Base-by-base conservation (phyloP, 2,888 invertebrate species). In the Liposcelis brunnea region DNA sequence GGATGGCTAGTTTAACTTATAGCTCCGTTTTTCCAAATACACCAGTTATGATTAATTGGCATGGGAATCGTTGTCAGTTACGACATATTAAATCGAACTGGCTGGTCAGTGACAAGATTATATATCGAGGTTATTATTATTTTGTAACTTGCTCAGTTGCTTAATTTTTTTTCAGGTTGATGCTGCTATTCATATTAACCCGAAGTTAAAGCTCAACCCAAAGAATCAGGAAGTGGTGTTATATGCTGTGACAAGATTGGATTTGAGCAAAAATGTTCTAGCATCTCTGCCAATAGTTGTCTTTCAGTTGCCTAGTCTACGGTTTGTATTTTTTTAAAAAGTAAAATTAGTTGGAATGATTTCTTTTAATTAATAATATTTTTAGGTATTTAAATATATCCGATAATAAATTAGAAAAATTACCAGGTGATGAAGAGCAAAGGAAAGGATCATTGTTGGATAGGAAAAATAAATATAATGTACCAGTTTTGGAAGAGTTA, bases 31-130 rank as follows among this genome's bases (percentile, higher is more conserved):
- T 84, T 58, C 87, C 93, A 1, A 77, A 80, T 52, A 77, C 77
- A 8, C 77, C 91, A 0, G 85, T 87, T 1, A 82, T 84, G 73
- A 73, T 95, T 43, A 87, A 90, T 62, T 97, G 95, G 95, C 84
- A 93, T 53, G 79, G 83, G 55, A 78, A 83, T 53, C 74, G 72
- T 53, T 77, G 76, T 53, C 71, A 72, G 49, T 61, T 87, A 47
- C 72, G 74, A n/a, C 72, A 75, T 53, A 71, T 90, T 10, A 60
- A 66, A 21, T 62, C 66, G 34, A 65, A 66, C 40, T 75, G 74
- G 71, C 58, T 80, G 68, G 61, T 70, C 46, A 53, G 56, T 52
- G 7, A 19, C 16, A 18, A 38, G 16, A 15, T 6, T n/a, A n/a
- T n/a, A n/a, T n/a, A n/a, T n/a, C n/a, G n/a, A n/a, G n/a, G n/a